Base-by-base conservation (phyloP, 2,797 vertebrate genomes). In the Steatocranus sp. region DNA sequence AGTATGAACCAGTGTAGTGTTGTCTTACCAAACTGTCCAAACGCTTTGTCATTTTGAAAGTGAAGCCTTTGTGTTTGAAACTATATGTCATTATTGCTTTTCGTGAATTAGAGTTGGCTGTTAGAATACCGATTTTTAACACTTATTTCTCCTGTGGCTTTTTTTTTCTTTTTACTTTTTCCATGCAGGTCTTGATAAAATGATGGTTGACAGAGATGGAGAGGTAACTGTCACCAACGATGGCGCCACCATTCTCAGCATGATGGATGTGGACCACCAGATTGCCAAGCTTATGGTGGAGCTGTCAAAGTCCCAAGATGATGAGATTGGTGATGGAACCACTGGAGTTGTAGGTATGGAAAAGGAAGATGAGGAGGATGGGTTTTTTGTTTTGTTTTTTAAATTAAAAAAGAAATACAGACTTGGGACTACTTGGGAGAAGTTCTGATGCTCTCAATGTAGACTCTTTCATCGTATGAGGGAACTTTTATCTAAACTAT, bases 241-340 rank as follows among this genome's bases (percentile, higher is more conserved):
- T 32, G 99, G 99, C 3, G 99, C 99, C 81, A 99, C 99, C 10
- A 99, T 99, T 86, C 96, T 99, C 76, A 96, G 97, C 91, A 97
- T 99, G 99, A 99, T 99, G 99, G 99, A 99, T 83, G 98, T 99
- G 3, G 98, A 99, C 51, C 98, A 99, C 89, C 98, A 99, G 93
- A 98, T 99, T 70, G 98, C 99, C 83, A 99, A 99, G 58, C 96
- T 99, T 5, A 99, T 99, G 99, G 99, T 99, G n/a, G 99, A 99
- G 80, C 95, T 99, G 54, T 97, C 99, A n/a, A 99, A 99, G 87
- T 99, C 99, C 75, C 99, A 99, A 86, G 99, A 99, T 93, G 99
- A 99, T 94, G 98, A 99, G 89, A 99, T 99, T 86, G 99, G 99
- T 38, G 99, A 99, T 94, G 99, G 99, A 85, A 99, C 99, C 86